These are phyloP conservation scores for Mus pahari DNA, from an alignment of 2,113 vertebrate genomes.

Conservation along the genomic window DNA sequence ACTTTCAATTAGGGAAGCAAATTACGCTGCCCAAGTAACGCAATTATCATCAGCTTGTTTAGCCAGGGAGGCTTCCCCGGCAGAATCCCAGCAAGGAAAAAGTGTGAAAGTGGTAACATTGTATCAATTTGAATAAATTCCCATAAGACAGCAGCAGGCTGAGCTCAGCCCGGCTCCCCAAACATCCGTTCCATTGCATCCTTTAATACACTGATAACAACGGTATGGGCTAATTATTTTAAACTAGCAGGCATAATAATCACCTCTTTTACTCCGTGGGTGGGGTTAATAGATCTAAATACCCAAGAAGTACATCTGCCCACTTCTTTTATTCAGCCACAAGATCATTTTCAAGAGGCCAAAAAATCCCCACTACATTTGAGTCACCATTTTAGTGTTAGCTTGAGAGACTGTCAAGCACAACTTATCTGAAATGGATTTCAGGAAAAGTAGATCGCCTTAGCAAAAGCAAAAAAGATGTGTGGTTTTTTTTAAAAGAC, in stretches of 20 bases:
- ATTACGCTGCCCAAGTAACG: constrained; percentile 71
- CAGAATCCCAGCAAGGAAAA: constrained; percentile 59
- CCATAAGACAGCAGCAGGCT: constrained; percentile 4
- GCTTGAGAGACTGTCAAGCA: background rate
- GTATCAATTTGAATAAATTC: constrained; percentile 70
- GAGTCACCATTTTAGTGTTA: constrained; percentile 13
- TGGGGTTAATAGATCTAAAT: constrained; percentile 4
- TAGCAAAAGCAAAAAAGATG: background rate
- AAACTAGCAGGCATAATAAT: constrained; percentile 32
- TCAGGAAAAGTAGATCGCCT: background rate
- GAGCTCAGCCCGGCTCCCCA: constrained; percentile 41
- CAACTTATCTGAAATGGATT: rapidly evolving
- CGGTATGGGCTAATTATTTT: constrained; percentile 40
- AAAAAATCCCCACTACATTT: background rate
- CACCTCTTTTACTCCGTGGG: background rate
- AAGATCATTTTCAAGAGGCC: constrained; percentile 26
- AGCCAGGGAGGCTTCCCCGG: constrained; percentile 64
- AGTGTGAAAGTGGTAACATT: constrained; percentile 53
- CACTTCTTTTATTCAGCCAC: constrained; percentile 21
- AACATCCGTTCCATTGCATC: background rate
- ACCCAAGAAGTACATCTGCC: background rate
- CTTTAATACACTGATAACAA: background rate
- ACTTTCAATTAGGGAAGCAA: constrained; percentile 80
- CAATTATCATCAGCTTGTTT: constrained; percentile 82
- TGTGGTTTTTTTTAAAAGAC: background rate